These are phyloP conservation scores for Frieseomelitta varia DNA, from an alignment of 1,140 invertebrate genomes.

Conservation along the genomic window DNA sequence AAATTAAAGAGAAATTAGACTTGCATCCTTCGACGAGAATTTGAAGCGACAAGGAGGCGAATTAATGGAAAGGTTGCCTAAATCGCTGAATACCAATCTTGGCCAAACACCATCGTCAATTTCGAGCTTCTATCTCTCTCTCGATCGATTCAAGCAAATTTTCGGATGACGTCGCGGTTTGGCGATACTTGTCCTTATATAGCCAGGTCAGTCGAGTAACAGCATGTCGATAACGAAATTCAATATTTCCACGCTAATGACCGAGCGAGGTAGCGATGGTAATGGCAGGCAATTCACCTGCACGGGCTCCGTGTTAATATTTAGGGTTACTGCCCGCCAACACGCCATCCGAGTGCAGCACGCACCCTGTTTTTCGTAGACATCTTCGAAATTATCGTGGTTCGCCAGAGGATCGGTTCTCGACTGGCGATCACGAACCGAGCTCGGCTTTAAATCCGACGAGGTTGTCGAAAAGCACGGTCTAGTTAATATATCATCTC, in stretches of 20 bases:
- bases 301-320: conserved; percentile 74
- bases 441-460: conserved; percentile 55
- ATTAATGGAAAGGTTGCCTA: no score
- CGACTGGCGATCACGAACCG: conserved; percentile 35
- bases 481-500: conserved; percentile 56
- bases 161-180: no score
- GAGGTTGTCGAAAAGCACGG: conserved; percentile 58
- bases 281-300: conserved; percentile 72
- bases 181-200: conserved; percentile 53
- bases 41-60: no score
- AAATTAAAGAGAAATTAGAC: no score
- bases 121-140: no score
- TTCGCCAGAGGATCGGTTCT: not conserved
- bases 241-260: conserved; percentile 76
- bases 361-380: conserved; percentile 57
- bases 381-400: not conserved
- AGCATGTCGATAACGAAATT: conserved; percentile 74
- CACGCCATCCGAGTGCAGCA: conserved; percentile 75
- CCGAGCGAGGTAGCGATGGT: conserved; percentile 59
- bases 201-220: conserved; percentile 61
- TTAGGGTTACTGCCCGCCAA: conserved; percentile 74
- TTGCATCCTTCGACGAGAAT: no score
- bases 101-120: no score
- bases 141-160: no score
- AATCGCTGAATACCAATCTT: no score